Conservation (phyloP, 2,113 vertebrate genomes). For the Callospermophilus lateralis region DNA sequence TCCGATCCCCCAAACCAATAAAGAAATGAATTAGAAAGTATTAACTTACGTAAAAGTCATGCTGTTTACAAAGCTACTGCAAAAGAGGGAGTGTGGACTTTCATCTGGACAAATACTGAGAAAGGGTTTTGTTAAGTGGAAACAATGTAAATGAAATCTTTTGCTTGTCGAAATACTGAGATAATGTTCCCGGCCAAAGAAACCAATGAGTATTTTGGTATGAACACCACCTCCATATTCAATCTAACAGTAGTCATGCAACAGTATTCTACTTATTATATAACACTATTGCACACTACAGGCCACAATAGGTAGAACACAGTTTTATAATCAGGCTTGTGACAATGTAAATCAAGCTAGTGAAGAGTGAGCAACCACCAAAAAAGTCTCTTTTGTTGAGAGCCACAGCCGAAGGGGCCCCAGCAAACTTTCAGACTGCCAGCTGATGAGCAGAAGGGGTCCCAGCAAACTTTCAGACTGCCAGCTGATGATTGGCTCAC, state of each 20-base stretch:
- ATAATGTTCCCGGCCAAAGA: neutral
- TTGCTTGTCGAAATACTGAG: neutral
- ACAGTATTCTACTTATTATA: neutral
- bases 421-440: no score
- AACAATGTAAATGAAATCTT: conserved; percentile 34
- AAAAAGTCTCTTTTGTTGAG: neutral
- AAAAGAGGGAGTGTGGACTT: neutral
- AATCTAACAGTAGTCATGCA: neutral
- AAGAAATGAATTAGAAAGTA: neutral
- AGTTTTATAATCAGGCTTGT: neutral
- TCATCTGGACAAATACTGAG: neutral
- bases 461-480: no score
- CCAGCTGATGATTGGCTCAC: no score
- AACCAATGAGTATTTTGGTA: neutral
- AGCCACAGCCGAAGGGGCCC: no score
- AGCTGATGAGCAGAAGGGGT: no score
- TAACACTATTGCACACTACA: neutral
- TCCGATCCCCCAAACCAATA: neutral
- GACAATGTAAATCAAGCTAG: neutral
- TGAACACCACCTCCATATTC: neutral
- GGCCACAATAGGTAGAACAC: neutral
- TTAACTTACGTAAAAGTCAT: conserved; percentile 41
- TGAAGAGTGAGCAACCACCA: neutral
- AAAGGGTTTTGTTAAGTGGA: neutral
- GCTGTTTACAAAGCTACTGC: conserved; percentile 12